Evolutionary conservation across 2,888 invertebrate genomes (phyloP), one percentile per base, ranked within the genome.

Genomic region (Temnothorax unifasciatus): DNA sequence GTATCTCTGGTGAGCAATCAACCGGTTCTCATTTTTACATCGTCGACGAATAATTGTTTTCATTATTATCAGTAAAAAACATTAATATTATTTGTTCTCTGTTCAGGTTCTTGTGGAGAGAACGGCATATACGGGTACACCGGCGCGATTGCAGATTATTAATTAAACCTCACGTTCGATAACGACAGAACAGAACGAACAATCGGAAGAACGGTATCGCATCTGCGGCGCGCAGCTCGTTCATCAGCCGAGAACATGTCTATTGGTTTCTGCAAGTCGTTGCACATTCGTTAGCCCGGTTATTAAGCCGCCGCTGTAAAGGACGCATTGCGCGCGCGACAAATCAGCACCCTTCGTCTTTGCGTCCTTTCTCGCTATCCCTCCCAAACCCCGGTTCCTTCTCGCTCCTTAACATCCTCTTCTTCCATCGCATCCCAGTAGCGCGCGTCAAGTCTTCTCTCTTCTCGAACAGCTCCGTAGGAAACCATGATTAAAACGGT

Each of bases 251-350:
- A 4, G 38, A 59, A 50, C 74, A 73, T 34, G 57, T 79, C 83
- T 82, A 83, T 63, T 82, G 75, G 79, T 69, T 81, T 76, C 38
- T 77, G 77, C 41, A 61, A 90, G 86, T 86, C 85, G 86, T 89
- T 89, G 83, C 89, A 85, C 85, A 88, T 86, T 89, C 89, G 89
- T 89, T 89, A 88, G 77, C 85, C 73, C 75, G 83, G 79, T 91
- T 90, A 91, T 92, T 91, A 92, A 92, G 90, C 89, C 87, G 86
- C 90, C 88, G 90, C 89, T 90, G 87, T 86, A 89, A 89, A 84
- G 75, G 89, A 89, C 82, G 88, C 87, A 84, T 90, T 82, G 54
- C 68, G 59, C 73, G 57, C 79, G 57, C 73, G 44, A 63, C 34
- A 47, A 75, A 71, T 79, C 85, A 41, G 21, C 69, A 82, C 64